Percentiles rank a stretch among this genome's conserved stretches.
These are phyloP conservation scores for Tylochromis polylepis DNA, from an alignment of 2,113 vertebrate genomes.

Conservation along the genomic window DNA sequence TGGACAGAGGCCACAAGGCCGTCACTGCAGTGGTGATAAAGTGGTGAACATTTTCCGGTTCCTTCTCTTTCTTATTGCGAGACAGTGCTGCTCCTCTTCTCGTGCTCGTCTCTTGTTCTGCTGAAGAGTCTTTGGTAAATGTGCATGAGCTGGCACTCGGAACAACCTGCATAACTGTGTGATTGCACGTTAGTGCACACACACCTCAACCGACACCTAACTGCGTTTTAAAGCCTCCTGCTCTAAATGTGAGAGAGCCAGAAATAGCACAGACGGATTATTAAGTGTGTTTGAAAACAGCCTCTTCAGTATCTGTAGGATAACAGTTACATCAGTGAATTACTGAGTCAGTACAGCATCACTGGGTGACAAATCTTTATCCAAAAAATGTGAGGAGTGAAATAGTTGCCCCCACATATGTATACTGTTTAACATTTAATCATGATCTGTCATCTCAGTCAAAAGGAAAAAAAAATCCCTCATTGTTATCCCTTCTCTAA, in stretches of 20 bases:
- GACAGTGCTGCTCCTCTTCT: fast-evolving
- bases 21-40: not conserved
- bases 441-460: fast-evolving
- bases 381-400: not conserved
- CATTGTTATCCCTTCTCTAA: not conserved
- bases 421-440: not conserved
- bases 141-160: not conserved
- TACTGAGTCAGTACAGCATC: not conserved
- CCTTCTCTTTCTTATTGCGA: not conserved
- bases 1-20: conserved; percentile 61
- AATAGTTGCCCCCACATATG: not conserved
- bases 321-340: conserved; percentile 9
- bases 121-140: not conserved
- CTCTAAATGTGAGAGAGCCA: not conserved
- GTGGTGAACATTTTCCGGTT: not conserved
- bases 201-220: not conserved
- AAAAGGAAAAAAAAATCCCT: not conserved
- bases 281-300: not conserved
- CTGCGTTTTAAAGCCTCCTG: not conserved
- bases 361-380: conserved; percentile 30
- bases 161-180: not conserved
- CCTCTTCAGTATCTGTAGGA: not conserved
- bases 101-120: not conserved
- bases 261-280: not conserved
- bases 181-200: not conserved